These are phyloP conservation scores for Clinocottus analis DNA, from an alignment of 2,113 vertebrate species.

Conservation along the genomic window DNA sequence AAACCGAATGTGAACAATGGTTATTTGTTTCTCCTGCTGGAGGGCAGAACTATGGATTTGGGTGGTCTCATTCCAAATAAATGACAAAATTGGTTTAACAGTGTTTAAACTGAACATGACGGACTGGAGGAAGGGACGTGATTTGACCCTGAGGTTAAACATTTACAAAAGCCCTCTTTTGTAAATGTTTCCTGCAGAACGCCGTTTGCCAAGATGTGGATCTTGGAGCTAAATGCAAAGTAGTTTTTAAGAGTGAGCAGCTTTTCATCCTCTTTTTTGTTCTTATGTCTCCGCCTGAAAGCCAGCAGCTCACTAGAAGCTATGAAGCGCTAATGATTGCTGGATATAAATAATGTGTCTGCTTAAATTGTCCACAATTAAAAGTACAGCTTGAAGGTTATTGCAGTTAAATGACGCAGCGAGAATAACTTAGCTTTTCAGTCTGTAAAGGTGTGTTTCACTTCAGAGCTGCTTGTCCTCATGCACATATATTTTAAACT, in stretches of 20 bases:
- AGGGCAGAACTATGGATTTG: not conserved
- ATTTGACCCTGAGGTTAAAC: not conserved
- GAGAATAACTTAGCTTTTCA: not conserved
- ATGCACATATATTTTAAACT: not conserved
- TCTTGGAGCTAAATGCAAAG: not conserved
- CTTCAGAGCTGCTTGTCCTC: conserved; percentile 10
- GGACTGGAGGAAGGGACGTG: not conserved
- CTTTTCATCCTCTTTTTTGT: not conserved
- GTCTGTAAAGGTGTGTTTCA: conserved; percentile 4
- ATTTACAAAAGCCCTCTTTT: too few species aligned
- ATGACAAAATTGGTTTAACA: not conserved
- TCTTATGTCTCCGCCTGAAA: not conserved
- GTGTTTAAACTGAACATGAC: not conserved
- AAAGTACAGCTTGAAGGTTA: conserved; percentile 4
- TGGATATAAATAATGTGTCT: not conserved
- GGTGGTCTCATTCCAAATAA: not conserved
- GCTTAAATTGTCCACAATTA: not conserved
- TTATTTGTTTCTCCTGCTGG: not conserved
- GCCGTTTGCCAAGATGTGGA: not conserved
- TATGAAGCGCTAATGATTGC: not conserved
- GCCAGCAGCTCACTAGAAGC: not conserved
- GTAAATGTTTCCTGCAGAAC: too few species aligned
- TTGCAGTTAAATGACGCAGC: conserved; percentile 27
- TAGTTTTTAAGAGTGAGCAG: not conserved
- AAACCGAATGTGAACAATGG: conserved; percentile 16